Base-by-base conservation (phyloP, 1,140 invertebrate species). In the Cydia amplana region DNA sequence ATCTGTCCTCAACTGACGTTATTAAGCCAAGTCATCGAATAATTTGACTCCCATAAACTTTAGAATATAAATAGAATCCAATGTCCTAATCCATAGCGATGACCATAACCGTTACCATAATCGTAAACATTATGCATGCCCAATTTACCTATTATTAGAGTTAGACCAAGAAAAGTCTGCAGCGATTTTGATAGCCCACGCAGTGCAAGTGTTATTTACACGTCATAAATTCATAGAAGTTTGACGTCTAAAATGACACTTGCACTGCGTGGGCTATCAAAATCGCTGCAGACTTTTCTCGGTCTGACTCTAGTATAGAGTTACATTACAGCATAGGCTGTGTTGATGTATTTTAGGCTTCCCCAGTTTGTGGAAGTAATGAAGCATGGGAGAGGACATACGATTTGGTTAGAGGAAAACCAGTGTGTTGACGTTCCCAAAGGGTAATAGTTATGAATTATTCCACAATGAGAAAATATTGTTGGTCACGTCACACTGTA, bases 61-160 rank as follows among this genome's bases (percentile, higher is more conserved):
- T 23, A 20, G 55, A 60, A 60, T 60, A 60, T 10, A 60, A 23
- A 23, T 60, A 9, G 9, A 18, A 55, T 55, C 20, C 20, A 60
- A 23, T 23, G 20, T 23, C 55, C 55, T 23, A 60, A 60, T 60
- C 55, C 55, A 23, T 20, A 23, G 7, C 55, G 20, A 23, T 60
- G 23, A 60, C 55, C 20, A 60, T 60, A 23, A 60, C 55, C 55
- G 51, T 55, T 18, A 55, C 16, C 51, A 55, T 55, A 55, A 55
- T 20, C 51, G 55, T 60, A 60, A 60, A 20, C 55, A 23, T 60
- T 60, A 60, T 55, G 51, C 55, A 60, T 60, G 55, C 55, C 55
- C 55, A 60, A 60, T 23, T 60, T 23, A 10, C 20, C 20, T 60
- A 60, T 23, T 60, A 60, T 23, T 51, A n/a, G n/a, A n/a, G n/a